These are phyloP conservation scores for Macropis europaea DNA, from an alignment of 2,888 invertebrate species.

Conservation along the genomic window DNA sequence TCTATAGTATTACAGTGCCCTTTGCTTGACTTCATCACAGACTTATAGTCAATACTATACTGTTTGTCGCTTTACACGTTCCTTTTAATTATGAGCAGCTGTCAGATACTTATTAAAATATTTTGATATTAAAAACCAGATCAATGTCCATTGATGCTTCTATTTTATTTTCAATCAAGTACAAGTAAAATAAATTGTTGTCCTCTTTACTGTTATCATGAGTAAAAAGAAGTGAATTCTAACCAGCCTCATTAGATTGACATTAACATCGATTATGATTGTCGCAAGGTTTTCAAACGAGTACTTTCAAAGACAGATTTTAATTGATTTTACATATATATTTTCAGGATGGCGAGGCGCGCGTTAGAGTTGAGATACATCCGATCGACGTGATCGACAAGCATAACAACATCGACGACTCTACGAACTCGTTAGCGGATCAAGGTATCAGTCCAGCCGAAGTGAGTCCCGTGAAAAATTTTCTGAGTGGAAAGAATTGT, in stretches of 20 bases:
- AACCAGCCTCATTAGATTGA: constrained; percentile 15
- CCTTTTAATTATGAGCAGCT: constrained; percentile 1
- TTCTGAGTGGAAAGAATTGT: constrained; percentile 92
- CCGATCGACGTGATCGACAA: constrained; percentile 82
- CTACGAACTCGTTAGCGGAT: constrained; percentile 61
- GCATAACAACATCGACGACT: constrained; percentile 66
- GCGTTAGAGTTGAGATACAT: constrained; percentile 85
- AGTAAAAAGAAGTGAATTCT: constrained; percentile 10
- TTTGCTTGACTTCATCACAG: constrained; percentile 11
- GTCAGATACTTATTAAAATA: neutral
- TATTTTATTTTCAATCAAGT: too few species aligned
- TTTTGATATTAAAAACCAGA: neutral
- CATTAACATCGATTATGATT: constrained; percentile 17
- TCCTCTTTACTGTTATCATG: neutral
- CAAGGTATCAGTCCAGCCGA: constrained; percentile 80
- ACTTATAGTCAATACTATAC: neutral
- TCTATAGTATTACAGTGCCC: neutral
- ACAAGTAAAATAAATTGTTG: neutral
- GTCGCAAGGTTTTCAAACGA: neutral
- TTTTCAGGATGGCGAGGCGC: constrained; percentile 84
- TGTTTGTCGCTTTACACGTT: neutral
- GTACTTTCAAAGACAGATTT: neutral
- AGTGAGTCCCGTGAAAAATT: constrained; percentile 88
- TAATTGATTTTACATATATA: constrained; percentile 49
- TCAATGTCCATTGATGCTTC: too few species aligned